These are phyloP conservation scores for Neoascia interrupta DNA, from an alignment of 2,888 invertebrate species.

Conservation along the genomic window DNA sequence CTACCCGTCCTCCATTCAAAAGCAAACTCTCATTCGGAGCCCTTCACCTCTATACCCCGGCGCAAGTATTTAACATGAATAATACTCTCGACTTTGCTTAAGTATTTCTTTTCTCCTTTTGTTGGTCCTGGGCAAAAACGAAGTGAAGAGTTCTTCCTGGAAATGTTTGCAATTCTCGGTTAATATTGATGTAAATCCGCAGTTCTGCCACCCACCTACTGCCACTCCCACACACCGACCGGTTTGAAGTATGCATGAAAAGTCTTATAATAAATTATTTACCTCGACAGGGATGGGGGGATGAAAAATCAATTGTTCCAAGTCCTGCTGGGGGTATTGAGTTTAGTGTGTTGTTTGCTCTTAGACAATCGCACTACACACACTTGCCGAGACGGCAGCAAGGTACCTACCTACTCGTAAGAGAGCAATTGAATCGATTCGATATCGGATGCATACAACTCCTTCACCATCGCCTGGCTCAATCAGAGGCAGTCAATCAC, in stretches of 20 bases:
- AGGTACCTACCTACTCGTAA: too few species aligned
- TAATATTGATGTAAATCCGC: slow-evolving; percentile 66
- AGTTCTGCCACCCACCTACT: background rate
- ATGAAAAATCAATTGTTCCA: slow-evolving; percentile 59
- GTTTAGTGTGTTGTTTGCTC: slow-evolving; percentile 33
- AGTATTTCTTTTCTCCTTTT: too few species aligned
- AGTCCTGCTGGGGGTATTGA: background rate
- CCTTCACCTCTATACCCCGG: background rate
- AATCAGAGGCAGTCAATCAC: slow-evolving; percentile 62
- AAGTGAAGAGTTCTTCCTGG: slow-evolving; percentile 35
- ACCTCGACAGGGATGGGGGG: slow-evolving; percentile 26
- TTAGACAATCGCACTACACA: slow-evolving; percentile 37
- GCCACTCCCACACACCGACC: slow-evolving; percentile 19
- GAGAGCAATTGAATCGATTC: slow-evolving; percentile 55
- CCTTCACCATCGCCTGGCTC: slow-evolving; percentile 39
- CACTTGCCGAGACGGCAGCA: background rate
- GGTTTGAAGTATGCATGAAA: slow-evolving; percentile 47
- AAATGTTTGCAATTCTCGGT: slow-evolving; percentile 53
- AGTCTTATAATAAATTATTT: slow-evolving; percentile 63
- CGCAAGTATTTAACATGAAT: slow-evolving; percentile 55
- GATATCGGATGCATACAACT: slow-evolving; percentile 52
- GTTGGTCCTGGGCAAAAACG: slow-evolving; percentile 2
- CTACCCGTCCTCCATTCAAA: slow-evolving; percentile 43
- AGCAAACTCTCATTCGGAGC: slow-evolving; percentile 35
- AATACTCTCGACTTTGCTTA: slow-evolving; percentile 25